These are phyloP conservation scores for Zaprionus ghesquierei DNA, from an alignment of 1,140 invertebrate species.

Conservation along the genomic window DNA sequence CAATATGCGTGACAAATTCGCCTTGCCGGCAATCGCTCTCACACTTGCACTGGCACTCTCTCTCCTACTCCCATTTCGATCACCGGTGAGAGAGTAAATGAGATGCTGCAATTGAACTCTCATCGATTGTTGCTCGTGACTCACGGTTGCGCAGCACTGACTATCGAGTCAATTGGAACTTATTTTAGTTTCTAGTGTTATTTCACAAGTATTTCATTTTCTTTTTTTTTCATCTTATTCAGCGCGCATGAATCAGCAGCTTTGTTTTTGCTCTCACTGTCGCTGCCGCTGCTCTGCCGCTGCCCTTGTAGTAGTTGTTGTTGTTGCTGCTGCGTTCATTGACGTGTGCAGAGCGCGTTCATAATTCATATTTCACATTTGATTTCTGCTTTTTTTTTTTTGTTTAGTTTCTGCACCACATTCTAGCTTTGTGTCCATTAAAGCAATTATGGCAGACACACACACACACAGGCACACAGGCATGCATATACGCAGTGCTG, in stretches of 20 bases:
- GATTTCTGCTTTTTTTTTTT: slow-evolving; percentile 14
- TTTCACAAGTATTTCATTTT: slow-evolving; percentile 19
- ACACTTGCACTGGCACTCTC: background rate
- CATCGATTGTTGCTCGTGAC: slow-evolving; percentile 12
- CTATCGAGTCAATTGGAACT: slow-evolving; percentile 17
- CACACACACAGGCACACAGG: slow-evolving; percentile 7
- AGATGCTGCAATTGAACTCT: slow-evolving; percentile 1
- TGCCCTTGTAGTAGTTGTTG: background rate
- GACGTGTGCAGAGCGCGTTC: slow-evolving; percentile 53
- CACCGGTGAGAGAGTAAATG: background rate
- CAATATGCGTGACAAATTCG: background rate
- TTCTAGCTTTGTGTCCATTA: slow-evolving; percentile 55
- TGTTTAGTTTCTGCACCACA: slow-evolving; percentile 19
- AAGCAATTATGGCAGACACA: slow-evolving; percentile 52
- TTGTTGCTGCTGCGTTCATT: slow-evolving; percentile 42
- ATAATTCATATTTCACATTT: slow-evolving; percentile 57
- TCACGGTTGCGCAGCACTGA: slow-evolving; percentile 23
- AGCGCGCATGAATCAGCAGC: slow-evolving; percentile 62
- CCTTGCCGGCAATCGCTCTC: background rate
- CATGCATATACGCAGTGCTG: slow-evolving; percentile 1
- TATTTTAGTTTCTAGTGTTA: slow-evolving; percentile 2
- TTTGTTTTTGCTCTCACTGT: slow-evolving; percentile 15
- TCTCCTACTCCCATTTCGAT: background rate
- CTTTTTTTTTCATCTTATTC: slow-evolving; percentile 26
- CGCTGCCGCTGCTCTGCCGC: background rate